Conservation (phyloP, 1,140 invertebrate species). For the Pygmarrhopalites habei region DNA sequence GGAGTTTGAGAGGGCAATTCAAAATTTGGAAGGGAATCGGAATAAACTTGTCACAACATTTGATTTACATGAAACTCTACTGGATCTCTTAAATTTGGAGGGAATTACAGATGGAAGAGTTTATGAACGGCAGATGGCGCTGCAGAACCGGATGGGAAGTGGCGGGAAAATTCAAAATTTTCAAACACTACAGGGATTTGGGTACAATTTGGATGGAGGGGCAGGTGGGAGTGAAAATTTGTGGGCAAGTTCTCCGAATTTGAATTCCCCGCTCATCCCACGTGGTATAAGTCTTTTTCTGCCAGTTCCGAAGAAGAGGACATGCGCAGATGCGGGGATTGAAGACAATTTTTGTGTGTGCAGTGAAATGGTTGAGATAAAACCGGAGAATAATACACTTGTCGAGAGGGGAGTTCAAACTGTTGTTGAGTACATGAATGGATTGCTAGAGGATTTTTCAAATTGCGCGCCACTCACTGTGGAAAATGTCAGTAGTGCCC, state of each 20-base stretch:
- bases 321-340: conserved; percentile 65
- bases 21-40: conserved; percentile 62
- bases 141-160: conserved; percentile 42
- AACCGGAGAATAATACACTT: no score
- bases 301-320: conserved; percentile 60
- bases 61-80: conserved; percentile 67
- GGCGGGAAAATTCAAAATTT: no score
- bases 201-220: no score
- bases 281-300: conserved; percentile 51
- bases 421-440: no score
- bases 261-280: no score
- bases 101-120: background rate
- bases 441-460: no score
- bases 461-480: no score
- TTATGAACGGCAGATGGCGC: conserved; percentile 38
- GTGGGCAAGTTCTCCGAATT: no score
- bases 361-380: background rate
- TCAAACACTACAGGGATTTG: no score
- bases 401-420: no score
- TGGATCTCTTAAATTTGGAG: conserved; percentile 52
- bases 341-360: conserved; percentile 28
- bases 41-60: conserved; percentile 72
- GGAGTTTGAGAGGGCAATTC: conserved; percentile 54
- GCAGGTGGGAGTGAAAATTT: no score
- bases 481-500: no score